These are phyloP conservation scores for Campoplex nolae DNA, from an alignment of 2,888 invertebrate genomes.

Conservation along the genomic window DNA sequence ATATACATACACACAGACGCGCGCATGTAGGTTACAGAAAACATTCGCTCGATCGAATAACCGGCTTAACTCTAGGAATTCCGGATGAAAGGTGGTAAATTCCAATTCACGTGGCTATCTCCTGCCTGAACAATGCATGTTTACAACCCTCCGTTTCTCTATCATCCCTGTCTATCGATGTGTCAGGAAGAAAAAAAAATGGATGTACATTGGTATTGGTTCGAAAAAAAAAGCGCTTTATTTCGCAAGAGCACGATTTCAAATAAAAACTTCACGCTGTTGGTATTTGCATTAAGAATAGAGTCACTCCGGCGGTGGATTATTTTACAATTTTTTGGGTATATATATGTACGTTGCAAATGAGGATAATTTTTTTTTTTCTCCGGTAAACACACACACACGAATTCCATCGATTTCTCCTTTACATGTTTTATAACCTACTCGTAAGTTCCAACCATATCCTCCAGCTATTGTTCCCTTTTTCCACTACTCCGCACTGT, in stretches of 20 bases:
- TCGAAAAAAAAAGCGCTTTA: not conserved
- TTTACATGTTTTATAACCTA: constrained; percentile 28
- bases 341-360: not conserved
- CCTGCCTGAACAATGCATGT: constrained; percentile 34
- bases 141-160: constrained; percentile 25
- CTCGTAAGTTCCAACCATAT: constrained; percentile 44
- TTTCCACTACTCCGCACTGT: constrained; percentile 5
- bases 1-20: constrained; percentile 6
- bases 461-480: not conserved
- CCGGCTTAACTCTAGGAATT: constrained; percentile 46
- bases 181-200: constrained; percentile 12
- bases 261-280: not conserved
- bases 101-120: constrained; percentile 26
- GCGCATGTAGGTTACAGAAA: not conserved
- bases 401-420: not conserved
- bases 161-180: constrained; percentile 27
- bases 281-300: not conserved
- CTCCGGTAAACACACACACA: not conserved
- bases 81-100: constrained; percentile 38
- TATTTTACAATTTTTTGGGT: not conserved
- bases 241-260: not conserved
- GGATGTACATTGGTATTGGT: not conserved
- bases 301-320: not conserved
- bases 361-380: not conserved
- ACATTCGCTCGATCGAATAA: constrained; percentile 52